Conservation (phyloP, 2,888 invertebrate species). For the Nemapogon koenigi region DNA sequence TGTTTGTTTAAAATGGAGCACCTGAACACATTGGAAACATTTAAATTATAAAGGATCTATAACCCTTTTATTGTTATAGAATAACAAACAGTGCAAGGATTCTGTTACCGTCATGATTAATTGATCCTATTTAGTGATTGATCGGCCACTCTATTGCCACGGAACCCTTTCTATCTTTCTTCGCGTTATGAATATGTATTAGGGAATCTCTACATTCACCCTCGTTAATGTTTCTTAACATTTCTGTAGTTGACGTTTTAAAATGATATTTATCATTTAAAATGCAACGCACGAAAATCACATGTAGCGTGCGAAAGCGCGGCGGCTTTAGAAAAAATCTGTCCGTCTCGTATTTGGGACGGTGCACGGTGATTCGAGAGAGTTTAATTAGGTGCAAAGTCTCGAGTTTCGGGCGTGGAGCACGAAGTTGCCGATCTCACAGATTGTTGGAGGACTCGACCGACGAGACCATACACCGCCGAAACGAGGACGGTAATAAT, state of each 20-base stretch:
- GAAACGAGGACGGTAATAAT: conserved; percentile 39
- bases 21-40: too few relatives aligned
- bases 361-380: conserved; percentile 8
- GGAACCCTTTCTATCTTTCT: conserved; percentile 26
- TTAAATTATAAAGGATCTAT: conserved; percentile 10
- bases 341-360: conserved; percentile 5
- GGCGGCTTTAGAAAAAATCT: conserved; percentile 3
- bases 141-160: conserved; percentile 26
- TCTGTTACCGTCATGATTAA: conserved; percentile 47
- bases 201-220: too few relatives aligned
- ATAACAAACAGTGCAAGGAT: conserved; percentile 26
- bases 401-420: conserved; percentile 29
- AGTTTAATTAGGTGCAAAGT: conserved; percentile 48
- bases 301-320: conserved; percentile 35
- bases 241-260: conserved; percentile 6
- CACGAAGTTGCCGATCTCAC: conserved; percentile 36
- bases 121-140: conserved; percentile 42
- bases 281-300: conserved; percentile 30
- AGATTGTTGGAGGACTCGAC: conserved; percentile 10
- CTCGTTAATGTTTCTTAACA: too few relatives aligned
- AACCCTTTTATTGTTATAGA: conserved; percentile 32
- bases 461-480: conserved; percentile 28
- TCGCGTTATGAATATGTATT: too few relatives aligned
- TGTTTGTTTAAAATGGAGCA: too few relatives aligned
- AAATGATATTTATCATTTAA: conserved; percentile 16